These are phyloP conservation scores for Notothenia coriiceps DNA, from an alignment of 2,113 vertebrate genomes.

Conservation along the genomic window DNA sequence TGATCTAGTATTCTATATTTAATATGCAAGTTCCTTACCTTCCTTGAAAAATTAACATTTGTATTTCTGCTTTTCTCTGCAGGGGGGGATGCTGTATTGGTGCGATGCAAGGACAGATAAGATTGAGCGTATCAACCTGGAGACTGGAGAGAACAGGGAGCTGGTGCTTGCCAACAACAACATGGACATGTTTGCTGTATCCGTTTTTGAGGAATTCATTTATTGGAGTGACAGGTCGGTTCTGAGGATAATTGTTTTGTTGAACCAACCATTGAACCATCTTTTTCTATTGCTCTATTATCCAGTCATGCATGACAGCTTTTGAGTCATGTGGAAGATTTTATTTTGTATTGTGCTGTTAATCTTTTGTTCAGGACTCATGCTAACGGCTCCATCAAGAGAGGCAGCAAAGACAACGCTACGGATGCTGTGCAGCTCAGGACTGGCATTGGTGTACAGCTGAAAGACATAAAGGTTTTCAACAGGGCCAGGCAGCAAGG, in stretches of 20 bases:
- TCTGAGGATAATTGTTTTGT: not conserved
- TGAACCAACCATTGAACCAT: conserved; percentile 1
- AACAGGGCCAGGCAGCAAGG: conserved; percentile 95
- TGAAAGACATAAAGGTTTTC: conserved; percentile 99
- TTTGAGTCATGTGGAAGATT: conserved; percentile 9
- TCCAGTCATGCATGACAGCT: not conserved
- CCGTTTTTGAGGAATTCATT: conserved; percentile 95
- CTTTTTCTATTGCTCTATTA: not conserved
- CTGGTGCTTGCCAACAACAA: conserved; percentile 95
- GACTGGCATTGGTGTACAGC: conserved; percentile 95
- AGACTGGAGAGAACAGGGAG: conserved; percentile 93
- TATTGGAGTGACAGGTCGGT: conserved; percentile 96
- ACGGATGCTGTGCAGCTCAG: conserved; percentile 93
- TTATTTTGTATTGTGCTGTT: not conserved
- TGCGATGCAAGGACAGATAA: conserved; percentile 96
- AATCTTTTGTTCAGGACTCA: conserved; percentile 87
- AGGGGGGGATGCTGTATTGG: conserved; percentile 96
- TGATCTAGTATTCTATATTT: not conserved
- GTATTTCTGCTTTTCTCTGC: conserved; percentile 17
- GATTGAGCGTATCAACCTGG: conserved; percentile 94
- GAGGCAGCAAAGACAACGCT: conserved; percentile 95
- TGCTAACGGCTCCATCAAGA: conserved; percentile 97
- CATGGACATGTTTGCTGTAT: conserved; percentile 99
- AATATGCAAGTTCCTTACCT: not conserved
- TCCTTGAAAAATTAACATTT: not conserved